A percentile compares a stretch with the other conserved stretches of the same genome.
These are phyloP conservation scores for Sinonovacula constricta DNA, from an alignment of 1,140 invertebrate species.

Conservation along the genomic window DNA sequence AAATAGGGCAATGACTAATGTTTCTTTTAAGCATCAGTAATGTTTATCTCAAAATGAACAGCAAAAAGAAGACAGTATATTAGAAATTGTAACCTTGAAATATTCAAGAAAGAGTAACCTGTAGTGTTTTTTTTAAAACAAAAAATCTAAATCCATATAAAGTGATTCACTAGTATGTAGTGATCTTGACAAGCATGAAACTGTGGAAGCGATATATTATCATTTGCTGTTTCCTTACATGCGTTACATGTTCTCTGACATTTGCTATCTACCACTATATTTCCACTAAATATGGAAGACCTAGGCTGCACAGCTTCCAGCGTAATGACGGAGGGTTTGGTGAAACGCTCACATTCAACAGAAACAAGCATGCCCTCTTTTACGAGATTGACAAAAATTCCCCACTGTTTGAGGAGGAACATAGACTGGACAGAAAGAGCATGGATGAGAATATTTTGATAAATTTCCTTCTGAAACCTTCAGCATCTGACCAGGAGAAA, in stretches of 20 bases:
- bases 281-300: conserved; percentile 11
- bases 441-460: background rate
- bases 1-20: no score
- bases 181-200: conserved; percentile 41
- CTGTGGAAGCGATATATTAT: conserved; percentile 33
- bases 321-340: background rate
- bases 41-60: no score
- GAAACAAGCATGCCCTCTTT: conserved; percentile 36
- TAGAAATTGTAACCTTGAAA: no score
- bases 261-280: conserved; percentile 26
- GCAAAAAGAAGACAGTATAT: no score
- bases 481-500: background rate
- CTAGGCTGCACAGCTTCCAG: background rate
- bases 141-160: no score
- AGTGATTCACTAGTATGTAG: no score
- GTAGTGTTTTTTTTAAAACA: no score
- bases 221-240: background rate
- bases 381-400: conserved; percentile 33
- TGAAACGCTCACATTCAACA: conserved; percentile 28
- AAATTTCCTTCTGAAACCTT: background rate
- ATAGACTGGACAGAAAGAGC: background rate
- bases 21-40: no score
- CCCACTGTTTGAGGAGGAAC: conserved; percentile 20
- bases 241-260: background rate
- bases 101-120: no score